Base-by-base conservation (phyloP, 35 echinoderm and acorn worm genomes). In the Stichopus chloronotus region DNA sequence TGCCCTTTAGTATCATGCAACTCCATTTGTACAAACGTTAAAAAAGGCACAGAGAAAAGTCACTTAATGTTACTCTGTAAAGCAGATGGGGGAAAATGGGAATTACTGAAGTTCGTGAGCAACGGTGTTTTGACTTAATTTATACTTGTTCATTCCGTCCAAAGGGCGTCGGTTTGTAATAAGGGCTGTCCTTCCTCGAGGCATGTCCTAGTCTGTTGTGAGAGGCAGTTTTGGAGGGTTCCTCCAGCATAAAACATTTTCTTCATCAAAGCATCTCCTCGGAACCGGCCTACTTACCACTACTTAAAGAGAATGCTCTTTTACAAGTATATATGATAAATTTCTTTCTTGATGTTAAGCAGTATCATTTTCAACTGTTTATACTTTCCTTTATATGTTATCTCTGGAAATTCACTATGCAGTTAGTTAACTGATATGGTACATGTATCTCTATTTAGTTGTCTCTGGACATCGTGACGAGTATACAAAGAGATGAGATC, bases 101-200 rank as follows among this genome's bases (percentile, higher is more conserved):
- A 85, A 85, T 85, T 85, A 85, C 82, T 19, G 57, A 58, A 58
- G 17, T 85, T 85, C 82, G 82, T 85, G 82, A 85, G 82, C 17
- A 85, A 58, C n/a, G 17, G 82, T 85, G 82, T 85, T 85, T 85
- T 85, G 13, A n/a, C 57, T 85, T 85, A 59, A 85, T 85, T 85
- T 85, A 22, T 58, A 21, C 82, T 58, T 58, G 7, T 85, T 58
- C 20, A 9, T 58, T 56, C 10, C 57, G 55, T 58, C 82, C 55
- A 85, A 85, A 58, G 82, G 82, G 55, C 55, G 82, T 25, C 55
- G 19, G 82, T 85, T 16, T 85, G 55, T 85, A 85, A 85, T 85
- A 58, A 85, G 14, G 82, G 82, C 55, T 58, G 57, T 58, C 55
- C 55, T 58, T 58, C 20, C 82, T 58, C 5, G n/a, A 85, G 69